phyloP scores from a whole-genome alignment of 2,113 vertebrate genomes.

The Lepidothrix coronata region DNA sequence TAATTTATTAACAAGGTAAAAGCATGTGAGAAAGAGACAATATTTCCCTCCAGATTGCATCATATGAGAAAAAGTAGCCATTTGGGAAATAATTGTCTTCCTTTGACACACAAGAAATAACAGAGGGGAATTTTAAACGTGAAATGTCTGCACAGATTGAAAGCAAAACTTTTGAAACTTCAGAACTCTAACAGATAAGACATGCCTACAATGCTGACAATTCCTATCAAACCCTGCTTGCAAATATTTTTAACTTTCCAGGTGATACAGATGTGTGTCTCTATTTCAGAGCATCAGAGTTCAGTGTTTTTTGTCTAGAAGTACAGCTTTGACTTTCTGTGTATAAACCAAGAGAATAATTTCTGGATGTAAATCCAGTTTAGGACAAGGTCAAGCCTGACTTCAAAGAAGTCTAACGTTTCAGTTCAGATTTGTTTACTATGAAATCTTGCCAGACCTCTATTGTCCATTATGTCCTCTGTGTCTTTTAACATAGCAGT shows the following conservation, averaged over 20 bases:
- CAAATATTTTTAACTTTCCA: constrained; percentile 4
- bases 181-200: neutral
- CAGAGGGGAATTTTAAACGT: constrained; percentile 21
- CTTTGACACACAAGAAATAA: neutral
- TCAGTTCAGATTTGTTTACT: constrained; percentile 16
- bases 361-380: neutral
- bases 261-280: neutral
- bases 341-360: neutral
- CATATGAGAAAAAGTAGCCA: neutral
- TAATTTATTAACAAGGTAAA: neutral
- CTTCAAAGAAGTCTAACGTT: constrained; percentile 24
- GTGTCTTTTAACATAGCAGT: neutral
- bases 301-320: neutral
- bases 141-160: neutral
- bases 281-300: neutral
- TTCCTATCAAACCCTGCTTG: neutral
- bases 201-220: neutral
- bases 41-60: neutral
- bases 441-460: constrained; percentile 1
- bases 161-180: constrained; percentile 21
- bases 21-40: neutral
- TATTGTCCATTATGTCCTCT: neutral
- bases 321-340: neutral
- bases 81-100: neutral
- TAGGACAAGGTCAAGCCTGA: neutral